Percentiles rank a stretch among this genome's conserved stretches.
These are phyloP conservation scores for Bombus sylvicola DNA, from an alignment of 1,140 invertebrate species.

Conservation along the genomic window DNA sequence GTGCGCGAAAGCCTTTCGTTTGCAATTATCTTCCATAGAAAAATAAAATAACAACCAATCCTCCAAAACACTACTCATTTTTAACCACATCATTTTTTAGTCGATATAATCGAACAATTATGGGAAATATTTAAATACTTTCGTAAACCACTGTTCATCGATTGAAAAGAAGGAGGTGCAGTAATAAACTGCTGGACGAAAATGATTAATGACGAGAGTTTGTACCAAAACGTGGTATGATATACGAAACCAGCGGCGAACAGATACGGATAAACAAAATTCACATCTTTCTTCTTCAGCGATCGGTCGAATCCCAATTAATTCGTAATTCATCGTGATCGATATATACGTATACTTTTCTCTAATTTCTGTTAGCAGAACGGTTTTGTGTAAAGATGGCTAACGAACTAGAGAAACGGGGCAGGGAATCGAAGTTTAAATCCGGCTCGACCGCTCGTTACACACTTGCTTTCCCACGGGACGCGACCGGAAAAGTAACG, in stretches of 20 bases:
- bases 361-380: neutral
- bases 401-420: constrained; percentile 32
- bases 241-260: neutral
- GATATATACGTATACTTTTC: neutral
- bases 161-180: too few species aligned
- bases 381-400: constrained; percentile 23
- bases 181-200: neutral
- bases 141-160: too few species aligned
- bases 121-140: too few species aligned
- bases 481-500: constrained; percentile 22
- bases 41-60: too few species aligned
- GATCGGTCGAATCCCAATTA: neutral
- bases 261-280: too few species aligned
- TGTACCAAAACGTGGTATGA: neutral
- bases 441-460: constrained; percentile 27
- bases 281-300: too few species aligned
- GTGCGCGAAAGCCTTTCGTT: too few species aligned
- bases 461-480: constrained; percentile 16
- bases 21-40: too few species aligned
- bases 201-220: neutral
- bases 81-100: too few species aligned
- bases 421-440: constrained; percentile 7
- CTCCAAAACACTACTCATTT: too few species aligned
- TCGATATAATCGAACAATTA: too few species aligned
- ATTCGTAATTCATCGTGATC: neutral